Base-by-base conservation (phyloP, 2,797 vertebrate genomes). In the Octomys mimax region DNA sequence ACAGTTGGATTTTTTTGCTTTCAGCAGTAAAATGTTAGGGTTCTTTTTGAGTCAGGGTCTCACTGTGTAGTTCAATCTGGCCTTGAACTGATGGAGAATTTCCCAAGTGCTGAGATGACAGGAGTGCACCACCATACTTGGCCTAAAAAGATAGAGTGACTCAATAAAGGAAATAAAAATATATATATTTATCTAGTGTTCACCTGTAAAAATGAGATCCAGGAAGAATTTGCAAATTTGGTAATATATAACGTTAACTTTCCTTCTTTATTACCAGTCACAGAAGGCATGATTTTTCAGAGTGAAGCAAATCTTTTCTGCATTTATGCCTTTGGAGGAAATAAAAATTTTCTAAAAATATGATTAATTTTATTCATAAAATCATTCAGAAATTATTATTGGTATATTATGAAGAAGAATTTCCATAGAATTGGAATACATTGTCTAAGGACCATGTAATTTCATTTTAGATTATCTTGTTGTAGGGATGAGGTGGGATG, bases 1-100 rank as follows among this genome's bases (percentile, higher is more conserved):
- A 28, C 42, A 93, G 5, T 16, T 66, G 68, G 28, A 28, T 95
- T 87, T 87, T 96, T 96, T 91, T 87, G 26, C 46, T 49, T 96
- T n/a, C 24, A 70, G 77, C 0, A 71, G 21, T 71, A 90, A 80
- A 96, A 93, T 71, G 75, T 83, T 46, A 86, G 62, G 62, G 31
- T 13, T 31, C 11, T 31, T 28, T 64, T 64, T 64, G 62, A 64
- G 28, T 31, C 12, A 13, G 28, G 11, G 28, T 64, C 62, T 64
- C 62, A 64, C 62, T 64, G 13, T 64, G 62, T 13, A 31, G 26
- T 28, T 4, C 62, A 64, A 3, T 9, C 10, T 64, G 26, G 62
- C 26, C 26, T 64, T 11, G 12, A 64, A 64, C 10, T 64, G 62
- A 64, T 31, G 26, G 62, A 12, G 26, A 64, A 11, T 24, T 22